phyloP scores from a whole-genome alignment of 2,888 invertebrate genomes.

The Cryptus viduatorius region DNA sequence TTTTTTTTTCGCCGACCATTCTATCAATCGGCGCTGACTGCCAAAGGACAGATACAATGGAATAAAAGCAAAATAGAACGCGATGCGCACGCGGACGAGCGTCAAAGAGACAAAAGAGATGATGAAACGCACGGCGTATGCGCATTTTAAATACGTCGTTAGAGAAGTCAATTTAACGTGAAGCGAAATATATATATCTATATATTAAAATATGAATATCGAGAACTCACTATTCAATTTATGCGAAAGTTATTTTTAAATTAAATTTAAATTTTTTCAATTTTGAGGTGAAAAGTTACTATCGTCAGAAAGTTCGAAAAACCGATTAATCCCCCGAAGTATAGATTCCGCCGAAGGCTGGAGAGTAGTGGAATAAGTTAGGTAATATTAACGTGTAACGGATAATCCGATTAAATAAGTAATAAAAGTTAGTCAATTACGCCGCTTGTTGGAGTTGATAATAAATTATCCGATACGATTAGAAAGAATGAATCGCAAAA shows the following conservation, averaged over 20 bases:
- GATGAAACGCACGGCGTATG: slow-evolving; percentile 41
- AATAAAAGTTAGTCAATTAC: slow-evolving; percentile 53
- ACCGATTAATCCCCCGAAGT: slow-evolving; percentile 23
- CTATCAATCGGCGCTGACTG: neutral
- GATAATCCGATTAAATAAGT: slow-evolving; percentile 51
- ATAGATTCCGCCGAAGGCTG: neutral
- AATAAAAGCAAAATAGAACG: slow-evolving; percentile 42
- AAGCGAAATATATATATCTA: neutral
- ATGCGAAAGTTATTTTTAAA: neutral
- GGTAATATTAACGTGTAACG: too few relatives aligned
- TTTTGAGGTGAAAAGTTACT: neutral
- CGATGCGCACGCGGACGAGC: slow-evolving; percentile 9
- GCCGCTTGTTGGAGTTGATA: neutral
- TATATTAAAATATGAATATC: neutral
- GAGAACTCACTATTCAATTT: neutral
- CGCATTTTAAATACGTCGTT: slow-evolving; percentile 59
- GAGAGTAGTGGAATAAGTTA: neutral
- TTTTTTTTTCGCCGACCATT: slow-evolving; percentile 3
- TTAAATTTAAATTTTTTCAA: neutral
- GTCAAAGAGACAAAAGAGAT: slow-evolving; percentile 65
- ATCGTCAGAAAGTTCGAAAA: slow-evolving; percentile 13
- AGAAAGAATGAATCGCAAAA: slow-evolving; percentile 17
- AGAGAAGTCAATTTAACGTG: slow-evolving; percentile 35
- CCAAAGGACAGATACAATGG: slow-evolving; percentile 21
- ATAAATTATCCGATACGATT: slow-evolving; percentile 46